phyloP scores from a whole-genome alignment of 2,113 vertebrate genomes.

The Colinus virginianus region DNA sequence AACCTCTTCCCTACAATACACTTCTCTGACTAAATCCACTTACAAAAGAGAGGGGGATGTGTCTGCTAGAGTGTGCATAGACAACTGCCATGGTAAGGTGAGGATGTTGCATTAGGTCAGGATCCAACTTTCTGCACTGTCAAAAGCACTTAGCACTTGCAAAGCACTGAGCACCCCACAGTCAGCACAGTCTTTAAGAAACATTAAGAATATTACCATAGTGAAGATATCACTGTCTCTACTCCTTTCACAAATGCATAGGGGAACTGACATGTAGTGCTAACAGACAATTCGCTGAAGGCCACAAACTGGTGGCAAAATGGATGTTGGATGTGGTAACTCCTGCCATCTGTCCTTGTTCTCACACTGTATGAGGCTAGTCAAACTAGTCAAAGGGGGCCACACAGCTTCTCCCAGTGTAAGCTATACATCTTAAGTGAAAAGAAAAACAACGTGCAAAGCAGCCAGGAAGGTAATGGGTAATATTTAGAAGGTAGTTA shows the following conservation, averaged over 20 bases:
- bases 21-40: not conserved
- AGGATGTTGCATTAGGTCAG: not conserved
- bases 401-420: not conserved
- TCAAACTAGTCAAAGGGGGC: not conserved
- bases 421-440: not conserved
- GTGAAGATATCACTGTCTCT: not conserved
- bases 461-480: constrained; percentile 16
- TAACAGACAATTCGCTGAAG: not conserved
- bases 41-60: not conserved
- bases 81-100: not conserved
- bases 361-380: not conserved
- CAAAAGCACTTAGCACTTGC: not conserved
- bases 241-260: not conserved
- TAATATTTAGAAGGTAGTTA: constrained; percentile 38
- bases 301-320: not conserved
- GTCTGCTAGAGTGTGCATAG: not conserved
- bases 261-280: not conserved
- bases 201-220: not conserved
- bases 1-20: not conserved
- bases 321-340: not conserved
- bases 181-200: not conserved
- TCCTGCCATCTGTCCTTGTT: not conserved
- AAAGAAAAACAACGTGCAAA: constrained; percentile 23
- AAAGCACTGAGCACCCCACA: not conserved
- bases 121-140: not conserved